Evolutionary conservation across 2,888 invertebrate genomes (phyloP).

Genomic region (Caenorhabditis becei): DNA sequence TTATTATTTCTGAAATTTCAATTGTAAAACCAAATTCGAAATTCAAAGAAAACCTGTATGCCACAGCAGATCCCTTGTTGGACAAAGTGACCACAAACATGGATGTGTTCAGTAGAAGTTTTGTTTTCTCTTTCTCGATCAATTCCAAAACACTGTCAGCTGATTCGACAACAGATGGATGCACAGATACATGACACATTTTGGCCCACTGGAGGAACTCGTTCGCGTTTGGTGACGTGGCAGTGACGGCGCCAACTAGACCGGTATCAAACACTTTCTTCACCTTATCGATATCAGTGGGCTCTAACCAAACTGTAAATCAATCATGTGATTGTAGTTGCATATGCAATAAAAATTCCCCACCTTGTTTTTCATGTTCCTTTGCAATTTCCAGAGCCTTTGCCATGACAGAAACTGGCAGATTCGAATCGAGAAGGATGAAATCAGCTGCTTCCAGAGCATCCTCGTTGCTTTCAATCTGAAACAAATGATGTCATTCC

Average conservation of each 20-base stretch:
- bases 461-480: conserved; percentile 86
- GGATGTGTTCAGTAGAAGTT: conserved; percentile 52
- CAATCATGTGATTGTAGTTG: background rate
- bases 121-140: conserved; percentile 35
- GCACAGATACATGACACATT: conserved; percentile 23
- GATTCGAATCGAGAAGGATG: conserved; percentile 91
- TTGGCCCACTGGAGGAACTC: conserved; percentile 67
- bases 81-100: conserved; percentile 66
- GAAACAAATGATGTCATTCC: conserved; percentile 42
- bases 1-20: conserved; percentile 42
- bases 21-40: background rate
- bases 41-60: conserved; percentile 58
- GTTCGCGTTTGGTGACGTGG: conserved; percentile 72
- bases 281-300: conserved; percentile 83
- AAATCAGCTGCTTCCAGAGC: conserved; percentile 86
- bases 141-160: conserved; percentile 48
- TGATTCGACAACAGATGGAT: conserved; percentile 32
- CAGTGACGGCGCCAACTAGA: conserved; percentile 48
- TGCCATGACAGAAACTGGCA: conserved; percentile 86
- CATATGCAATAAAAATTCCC: conserved; percentile 1
- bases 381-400: conserved; percentile 67
- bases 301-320: conserved; percentile 83
- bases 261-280: conserved; percentile 81
- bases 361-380: conserved; percentile 63
- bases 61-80: conserved; percentile 61